phyloP scores from a whole-genome alignment of 1,140 invertebrate genomes.

The Camponotus vicinus region DNA sequence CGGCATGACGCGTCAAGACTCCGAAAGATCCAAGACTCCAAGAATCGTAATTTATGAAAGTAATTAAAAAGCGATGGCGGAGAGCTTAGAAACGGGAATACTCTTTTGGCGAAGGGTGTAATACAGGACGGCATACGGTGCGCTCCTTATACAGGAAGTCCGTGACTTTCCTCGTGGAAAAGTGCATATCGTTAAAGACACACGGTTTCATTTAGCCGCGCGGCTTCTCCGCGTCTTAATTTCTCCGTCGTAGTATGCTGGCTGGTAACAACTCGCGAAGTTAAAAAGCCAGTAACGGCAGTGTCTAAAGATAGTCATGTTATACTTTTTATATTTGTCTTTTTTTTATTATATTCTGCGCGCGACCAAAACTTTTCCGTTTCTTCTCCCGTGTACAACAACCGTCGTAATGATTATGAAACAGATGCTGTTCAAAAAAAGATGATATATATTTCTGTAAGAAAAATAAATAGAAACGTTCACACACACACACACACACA shows the following conservation, averaged over 20 bases:
- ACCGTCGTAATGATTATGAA: constrained; percentile 52
- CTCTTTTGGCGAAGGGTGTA: constrained; percentile 34
- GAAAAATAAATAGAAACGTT: neutral
- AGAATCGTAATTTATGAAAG: constrained; percentile 52
- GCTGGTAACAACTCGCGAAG: constrained; percentile 52
- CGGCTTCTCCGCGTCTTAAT: constrained; percentile 59
- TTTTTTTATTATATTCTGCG: constrained; percentile 32
- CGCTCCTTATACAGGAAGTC: constrained; percentile 31
- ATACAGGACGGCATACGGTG: constrained; percentile 28
- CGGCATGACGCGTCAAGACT: constrained; percentile 12
- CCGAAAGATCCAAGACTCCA: too few relatives aligned
- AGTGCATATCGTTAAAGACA: constrained; percentile 54
- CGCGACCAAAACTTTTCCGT: constrained; percentile 22
- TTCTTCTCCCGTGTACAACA: constrained; percentile 19
- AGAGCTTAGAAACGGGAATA: constrained; percentile 53
- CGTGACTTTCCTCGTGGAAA: constrained; percentile 22
- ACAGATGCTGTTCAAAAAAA: constrained; percentile 18
- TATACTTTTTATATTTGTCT: constrained; percentile 36
- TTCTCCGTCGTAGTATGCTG: constrained; percentile 40
- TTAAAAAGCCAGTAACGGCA: constrained; percentile 59
- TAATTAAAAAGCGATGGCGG: constrained; percentile 55
- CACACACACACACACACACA: neutral
- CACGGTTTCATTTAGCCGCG: constrained; percentile 53
- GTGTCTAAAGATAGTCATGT: constrained; percentile 57
- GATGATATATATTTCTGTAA: neutral